phyloP scores from a whole-genome alignment of 2,113 vertebrate species.

The Nycticebus coucang region DNA sequence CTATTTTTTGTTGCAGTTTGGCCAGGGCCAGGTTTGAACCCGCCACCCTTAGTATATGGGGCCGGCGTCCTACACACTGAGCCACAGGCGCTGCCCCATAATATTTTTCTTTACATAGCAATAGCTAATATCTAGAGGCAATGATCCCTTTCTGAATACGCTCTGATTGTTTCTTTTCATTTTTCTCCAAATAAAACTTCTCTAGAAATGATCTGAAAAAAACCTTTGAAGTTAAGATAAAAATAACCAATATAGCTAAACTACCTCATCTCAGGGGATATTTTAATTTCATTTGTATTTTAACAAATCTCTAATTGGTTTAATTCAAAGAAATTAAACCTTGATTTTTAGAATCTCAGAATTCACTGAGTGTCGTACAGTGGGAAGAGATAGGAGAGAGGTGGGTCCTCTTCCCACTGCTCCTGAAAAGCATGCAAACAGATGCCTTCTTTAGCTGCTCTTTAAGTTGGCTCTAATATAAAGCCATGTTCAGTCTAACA shows the following conservation, averaged over 20 bases:
- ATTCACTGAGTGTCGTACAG: constrained; percentile 28
- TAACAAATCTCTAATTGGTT: not conserved
- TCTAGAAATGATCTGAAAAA: constrained; percentile 16
- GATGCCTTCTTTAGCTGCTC: constrained; percentile 26
- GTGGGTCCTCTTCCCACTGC: not conserved
- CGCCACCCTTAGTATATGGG: too few relatives aligned
- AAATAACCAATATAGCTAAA: not conserved
- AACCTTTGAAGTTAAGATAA: not conserved
- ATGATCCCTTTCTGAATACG: not conserved
- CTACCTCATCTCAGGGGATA: not conserved
- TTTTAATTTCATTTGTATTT: constrained; percentile 22
- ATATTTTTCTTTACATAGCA: not conserved
- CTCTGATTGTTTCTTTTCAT: not conserved
- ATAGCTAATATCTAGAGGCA: not conserved
- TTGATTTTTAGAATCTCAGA: constrained; percentile 18
- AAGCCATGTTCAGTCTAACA: constrained; percentile 63
- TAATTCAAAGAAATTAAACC: not conserved
- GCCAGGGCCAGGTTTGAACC: too few relatives aligned
- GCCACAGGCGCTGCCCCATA: too few relatives aligned
- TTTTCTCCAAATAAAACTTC: constrained; percentile 8
- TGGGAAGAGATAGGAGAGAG: not conserved
- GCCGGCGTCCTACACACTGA: too few relatives aligned
- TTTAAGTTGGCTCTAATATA: constrained; percentile 55
- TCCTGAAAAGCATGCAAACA: constrained; percentile 19
- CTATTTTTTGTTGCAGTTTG: too few relatives aligned